Conservation (phyloP, 1,140 invertebrate species). For the Chironomus tepperi region DNA sequence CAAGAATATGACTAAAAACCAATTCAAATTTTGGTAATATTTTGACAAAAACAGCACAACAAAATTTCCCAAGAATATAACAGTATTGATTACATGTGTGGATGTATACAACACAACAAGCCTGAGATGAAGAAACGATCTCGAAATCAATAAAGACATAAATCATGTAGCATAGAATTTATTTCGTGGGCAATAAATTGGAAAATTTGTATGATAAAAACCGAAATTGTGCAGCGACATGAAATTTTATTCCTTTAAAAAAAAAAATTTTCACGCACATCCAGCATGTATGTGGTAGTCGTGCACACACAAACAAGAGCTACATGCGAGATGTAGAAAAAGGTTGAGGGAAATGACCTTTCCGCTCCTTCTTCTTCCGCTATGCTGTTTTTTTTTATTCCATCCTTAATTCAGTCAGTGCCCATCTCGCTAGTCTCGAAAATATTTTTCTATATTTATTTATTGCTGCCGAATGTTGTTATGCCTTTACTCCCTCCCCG, state of each 20-base stretch:
- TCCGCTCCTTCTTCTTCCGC: not conserved
- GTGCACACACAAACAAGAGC: not conserved
- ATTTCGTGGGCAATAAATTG: conserved; percentile 19
- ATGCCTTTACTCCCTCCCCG: not conserved
- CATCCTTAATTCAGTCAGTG: too few relatives aligned
- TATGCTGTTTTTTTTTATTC: too few relatives aligned
- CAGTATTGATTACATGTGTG: too few relatives aligned
- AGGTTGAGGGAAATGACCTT: not conserved
- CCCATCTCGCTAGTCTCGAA: not conserved
- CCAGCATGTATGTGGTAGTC: too few relatives aligned
- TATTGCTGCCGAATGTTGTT: not conserved
- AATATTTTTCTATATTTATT: not conserved
- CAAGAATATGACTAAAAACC: too few relatives aligned
- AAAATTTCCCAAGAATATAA: too few relatives aligned
- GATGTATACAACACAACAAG: too few relatives aligned
- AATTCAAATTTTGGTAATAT: too few relatives aligned
- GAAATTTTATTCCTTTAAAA: not conserved
- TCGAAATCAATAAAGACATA: conserved; percentile 17
- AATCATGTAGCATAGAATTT: not conserved
- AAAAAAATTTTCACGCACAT: too few relatives aligned
- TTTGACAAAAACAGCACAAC: too few relatives aligned
- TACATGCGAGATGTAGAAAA: not conserved
- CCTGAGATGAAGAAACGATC: too few relatives aligned
- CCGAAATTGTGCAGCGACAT: not conserved
- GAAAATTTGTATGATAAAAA: conserved; percentile 15